Conservation (phyloP, 2,888 invertebrate genomes). For the Cyrtodaria siliqua region DNA sequence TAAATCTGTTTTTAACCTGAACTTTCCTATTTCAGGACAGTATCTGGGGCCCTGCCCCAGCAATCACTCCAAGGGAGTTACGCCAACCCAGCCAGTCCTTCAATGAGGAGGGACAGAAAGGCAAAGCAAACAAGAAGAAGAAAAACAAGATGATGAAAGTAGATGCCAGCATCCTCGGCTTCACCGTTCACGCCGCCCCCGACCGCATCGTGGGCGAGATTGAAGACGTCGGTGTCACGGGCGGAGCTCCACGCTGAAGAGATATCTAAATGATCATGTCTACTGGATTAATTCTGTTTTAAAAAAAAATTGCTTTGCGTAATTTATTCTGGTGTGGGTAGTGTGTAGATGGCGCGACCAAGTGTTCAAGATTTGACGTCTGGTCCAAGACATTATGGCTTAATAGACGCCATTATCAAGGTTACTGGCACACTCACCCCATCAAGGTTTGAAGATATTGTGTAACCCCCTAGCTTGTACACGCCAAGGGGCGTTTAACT, state of each 20-base stretch:
- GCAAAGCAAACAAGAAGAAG: conserved; percentile 88
- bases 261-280: too few species aligned
- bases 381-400: too few species aligned
- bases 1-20: too few species aligned
- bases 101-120: conserved; percentile 57
- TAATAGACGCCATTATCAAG: too few species aligned
- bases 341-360: too few species aligned
- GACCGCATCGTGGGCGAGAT: conserved; percentile 97
- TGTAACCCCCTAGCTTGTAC: too few species aligned
- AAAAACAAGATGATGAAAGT: conserved; percentile 97
- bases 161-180: conserved; percentile 96
- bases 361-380: too few species aligned
- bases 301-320: conserved; percentile 33
- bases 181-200: conserved; percentile 97
- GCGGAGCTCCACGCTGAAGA: too few species aligned
- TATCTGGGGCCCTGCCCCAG: conserved; percentile 93
- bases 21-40: conserved; percentile 93
- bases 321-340: conserved; percentile 27
- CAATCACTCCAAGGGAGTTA: conserved; percentile 73
- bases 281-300: conserved; percentile 1
- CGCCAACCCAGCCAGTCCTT: conserved; percentile 82
- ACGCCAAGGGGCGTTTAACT: too few species aligned
- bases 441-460: too few species aligned
- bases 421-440: too few species aligned
- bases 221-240: conserved; percentile 85